phyloP scores from a whole-genome alignment of 2,888 invertebrate species.

The Malachius bipustulatus region DNA sequence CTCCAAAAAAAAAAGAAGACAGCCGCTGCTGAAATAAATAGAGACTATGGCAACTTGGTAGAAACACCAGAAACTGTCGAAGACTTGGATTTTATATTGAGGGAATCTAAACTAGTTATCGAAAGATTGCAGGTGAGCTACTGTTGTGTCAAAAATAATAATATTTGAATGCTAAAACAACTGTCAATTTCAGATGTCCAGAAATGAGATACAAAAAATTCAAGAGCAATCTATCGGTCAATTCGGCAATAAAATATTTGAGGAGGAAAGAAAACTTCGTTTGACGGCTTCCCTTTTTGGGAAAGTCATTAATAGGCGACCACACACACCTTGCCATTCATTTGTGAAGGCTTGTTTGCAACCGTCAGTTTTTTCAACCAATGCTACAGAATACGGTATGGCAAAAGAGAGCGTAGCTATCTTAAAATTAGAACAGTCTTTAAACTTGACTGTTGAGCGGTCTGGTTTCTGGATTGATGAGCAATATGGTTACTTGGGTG shows the following conservation, averaged over 20 bases:
- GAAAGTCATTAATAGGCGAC: slow-evolving; percentile 11
- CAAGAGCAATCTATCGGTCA: slow-evolving; percentile 8
- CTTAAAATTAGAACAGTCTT: neutral
- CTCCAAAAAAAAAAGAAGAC: neutral
- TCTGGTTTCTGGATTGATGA: slow-evolving; percentile 6
- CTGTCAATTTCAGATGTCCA: slow-evolving; percentile 7
- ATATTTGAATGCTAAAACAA: neutral
- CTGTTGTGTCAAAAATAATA: too few species aligned
- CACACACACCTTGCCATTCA: slow-evolving; percentile 15
- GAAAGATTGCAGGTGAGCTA: too few species aligned
- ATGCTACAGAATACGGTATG: slow-evolving; percentile 16
- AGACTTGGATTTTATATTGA: too few species aligned
- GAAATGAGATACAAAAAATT: slow-evolving; percentile 8
- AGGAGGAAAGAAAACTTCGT: slow-evolving; percentile 10
- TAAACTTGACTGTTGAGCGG: neutral
- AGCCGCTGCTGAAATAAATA: neutral
- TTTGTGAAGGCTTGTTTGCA: slow-evolving; percentile 14
- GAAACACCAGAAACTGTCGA: slow-evolving; percentile 1
- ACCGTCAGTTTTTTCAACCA: slow-evolving; percentile 8
- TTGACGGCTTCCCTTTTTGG: slow-evolving; percentile 17
- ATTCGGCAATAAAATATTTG: slow-evolving; percentile 13
- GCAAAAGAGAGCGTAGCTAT: slow-evolving; percentile 13
- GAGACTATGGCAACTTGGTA: slow-evolving; percentile 11
- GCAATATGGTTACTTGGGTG: slow-evolving; percentile 4
- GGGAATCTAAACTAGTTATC: too few species aligned